These are phyloP conservation scores for Equus przewalskii DNA, from an alignment of 2,113 vertebrate genomes.

Conservation along the genomic window DNA sequence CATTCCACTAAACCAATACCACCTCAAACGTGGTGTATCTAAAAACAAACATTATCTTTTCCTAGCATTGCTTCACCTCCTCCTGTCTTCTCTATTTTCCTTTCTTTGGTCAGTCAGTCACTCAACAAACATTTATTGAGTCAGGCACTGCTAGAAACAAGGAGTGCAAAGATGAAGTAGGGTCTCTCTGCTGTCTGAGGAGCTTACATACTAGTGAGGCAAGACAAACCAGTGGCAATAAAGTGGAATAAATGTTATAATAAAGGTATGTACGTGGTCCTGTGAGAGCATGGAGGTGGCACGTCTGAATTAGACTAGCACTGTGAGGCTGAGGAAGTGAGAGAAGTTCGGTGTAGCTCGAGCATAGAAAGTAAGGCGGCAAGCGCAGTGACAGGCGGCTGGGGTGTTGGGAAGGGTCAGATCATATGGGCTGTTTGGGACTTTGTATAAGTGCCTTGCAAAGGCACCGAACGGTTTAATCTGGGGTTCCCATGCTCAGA, in stretches of 20 bases:
- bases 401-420: neutral
- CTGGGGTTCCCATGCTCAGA: neutral
- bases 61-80: neutral
- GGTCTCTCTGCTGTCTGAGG: neutral
- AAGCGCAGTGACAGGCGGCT: neutral
- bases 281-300: neutral
- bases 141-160: neutral
- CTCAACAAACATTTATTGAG: neutral
- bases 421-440: neutral
- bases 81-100: neutral
- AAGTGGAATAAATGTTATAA: neutral
- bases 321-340: neutral
- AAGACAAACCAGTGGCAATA: neutral
- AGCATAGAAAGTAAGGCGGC: neutral
- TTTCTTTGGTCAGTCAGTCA: neutral
- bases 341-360: neutral
- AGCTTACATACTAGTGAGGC: neutral
- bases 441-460: constrained; percentile 1
- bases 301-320: neutral
- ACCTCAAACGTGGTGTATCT: neutral
- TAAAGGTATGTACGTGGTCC: neutral
- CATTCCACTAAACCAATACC: neutral
- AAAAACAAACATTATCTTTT: neutral
- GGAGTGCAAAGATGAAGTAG: neutral
- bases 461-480: constrained; percentile 26